These are phyloP conservation scores for Chrysocyon brachyurus DNA, from an alignment of 2,797 vertebrate genomes.

Conservation along the genomic window DNA sequence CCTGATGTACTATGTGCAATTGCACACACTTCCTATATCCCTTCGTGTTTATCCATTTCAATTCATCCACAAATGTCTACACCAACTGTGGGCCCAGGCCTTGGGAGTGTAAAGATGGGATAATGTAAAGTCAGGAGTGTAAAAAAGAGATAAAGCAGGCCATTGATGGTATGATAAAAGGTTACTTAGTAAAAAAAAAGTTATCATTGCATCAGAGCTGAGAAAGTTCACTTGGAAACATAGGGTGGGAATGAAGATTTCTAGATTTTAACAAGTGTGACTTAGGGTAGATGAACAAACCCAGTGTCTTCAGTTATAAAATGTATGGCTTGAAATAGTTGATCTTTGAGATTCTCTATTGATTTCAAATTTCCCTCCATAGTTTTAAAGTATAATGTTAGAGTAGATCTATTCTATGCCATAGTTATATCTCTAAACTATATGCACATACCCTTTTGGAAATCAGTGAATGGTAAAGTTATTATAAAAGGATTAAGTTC, in stretches of 20 bases:
- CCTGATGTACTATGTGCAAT: background rate
- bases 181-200: background rate
- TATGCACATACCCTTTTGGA: background rate
- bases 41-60: conserved; percentile 18
- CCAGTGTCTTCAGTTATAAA: background rate
- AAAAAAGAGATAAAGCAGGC: background rate
- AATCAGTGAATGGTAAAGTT: background rate
- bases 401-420: background rate
- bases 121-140: background rate
- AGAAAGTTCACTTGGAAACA: background rate
- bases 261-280: background rate
- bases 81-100: background rate
- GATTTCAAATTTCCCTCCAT: background rate
- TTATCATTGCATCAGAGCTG: background rate
- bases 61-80: background rate
- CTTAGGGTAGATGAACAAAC: background rate
- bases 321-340: background rate
- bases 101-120: background rate
- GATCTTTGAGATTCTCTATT: background rate
- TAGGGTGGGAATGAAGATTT: background rate
- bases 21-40: background rate
- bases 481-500: background rate
- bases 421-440: background rate
- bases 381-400: background rate
- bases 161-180: background rate